Percentiles rank a stretch among this genome's conserved stretches.
phyloP scores from a whole-genome alignment of 1,140 invertebrate species.

The Babylonia areolata region DNA sequence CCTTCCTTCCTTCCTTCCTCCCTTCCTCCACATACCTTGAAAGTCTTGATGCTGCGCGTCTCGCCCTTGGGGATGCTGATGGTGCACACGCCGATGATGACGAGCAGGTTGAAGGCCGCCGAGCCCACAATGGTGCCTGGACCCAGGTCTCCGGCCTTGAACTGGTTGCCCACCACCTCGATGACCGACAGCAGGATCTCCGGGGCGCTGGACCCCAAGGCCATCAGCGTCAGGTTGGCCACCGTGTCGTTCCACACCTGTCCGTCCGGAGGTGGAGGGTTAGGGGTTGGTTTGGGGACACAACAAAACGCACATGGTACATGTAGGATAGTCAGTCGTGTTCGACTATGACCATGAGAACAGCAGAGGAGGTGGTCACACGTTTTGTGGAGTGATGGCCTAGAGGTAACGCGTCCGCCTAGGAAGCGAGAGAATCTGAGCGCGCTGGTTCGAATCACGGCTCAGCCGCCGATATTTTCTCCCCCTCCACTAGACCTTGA shows the following conservation, averaged over 20 bases:
- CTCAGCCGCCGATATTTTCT: no score
- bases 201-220: conserved; percentile 82
- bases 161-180: conserved; percentile 80
- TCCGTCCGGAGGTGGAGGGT: no score
- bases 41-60: conserved; percentile 76
- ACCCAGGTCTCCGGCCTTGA: conserved; percentile 80
- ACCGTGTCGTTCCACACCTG: conserved; percentile 82
- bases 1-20: not conserved
- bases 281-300: no score
- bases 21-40: conserved; percentile 69
- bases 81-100: conserved; percentile 81
- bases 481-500: no score
- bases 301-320: no score
- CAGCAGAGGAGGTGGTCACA: no score
- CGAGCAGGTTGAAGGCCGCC: conserved; percentile 82
- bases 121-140: conserved; percentile 84
- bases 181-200: conserved; percentile 83
- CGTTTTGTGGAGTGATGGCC: no score
- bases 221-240: conserved; percentile 83
- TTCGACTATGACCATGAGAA: no score
- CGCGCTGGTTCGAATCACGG: no score
- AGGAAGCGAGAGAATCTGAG: no score
- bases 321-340: no score
- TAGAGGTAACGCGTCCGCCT: no score
- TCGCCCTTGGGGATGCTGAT: conserved; percentile 78